Evolutionary conservation across 1,140 invertebrate species (phyloP).

Genomic region (Lasaia peninsularis): DNA sequence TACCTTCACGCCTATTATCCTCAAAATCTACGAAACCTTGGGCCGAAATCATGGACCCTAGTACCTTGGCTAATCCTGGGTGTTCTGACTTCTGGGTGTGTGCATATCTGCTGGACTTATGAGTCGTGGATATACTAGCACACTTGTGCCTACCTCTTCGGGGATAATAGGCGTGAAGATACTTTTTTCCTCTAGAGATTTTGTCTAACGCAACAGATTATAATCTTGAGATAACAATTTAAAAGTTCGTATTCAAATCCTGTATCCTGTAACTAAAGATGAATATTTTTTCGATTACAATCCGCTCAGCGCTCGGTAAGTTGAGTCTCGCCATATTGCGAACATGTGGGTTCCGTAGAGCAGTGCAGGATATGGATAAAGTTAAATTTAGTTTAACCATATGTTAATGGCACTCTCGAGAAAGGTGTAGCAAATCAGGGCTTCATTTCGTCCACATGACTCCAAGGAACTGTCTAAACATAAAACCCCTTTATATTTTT

Average conservation of each 20-base stretch:
- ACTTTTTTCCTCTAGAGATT: too few species aligned
- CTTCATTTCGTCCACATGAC: constrained; percentile 6
- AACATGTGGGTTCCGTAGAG: constrained; percentile 4
- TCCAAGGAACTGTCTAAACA: constrained; percentile 1
- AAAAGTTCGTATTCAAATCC: neutral
- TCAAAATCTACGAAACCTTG: too few species aligned
- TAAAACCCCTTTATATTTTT: neutral
- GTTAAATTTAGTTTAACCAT: constrained; percentile 6
- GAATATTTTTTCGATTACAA: neutral
- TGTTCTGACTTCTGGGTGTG: too few species aligned
- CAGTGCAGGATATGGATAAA: neutral
- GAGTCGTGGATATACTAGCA: too few species aligned
- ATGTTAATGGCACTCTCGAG: constrained; percentile 6
- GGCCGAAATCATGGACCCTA: too few species aligned
- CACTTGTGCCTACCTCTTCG: too few species aligned
- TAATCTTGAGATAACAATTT: too few species aligned
- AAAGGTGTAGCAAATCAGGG: constrained; percentile 6
- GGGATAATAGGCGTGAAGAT: too few species aligned
- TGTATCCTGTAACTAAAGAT: constrained; percentile 8
- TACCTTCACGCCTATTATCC: too few species aligned
- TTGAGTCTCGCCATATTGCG: constrained; percentile 4
- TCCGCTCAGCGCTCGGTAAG: neutral
- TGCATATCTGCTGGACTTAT: too few species aligned
- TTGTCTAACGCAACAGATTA: too few species aligned
- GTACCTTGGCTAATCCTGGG: too few species aligned